phyloP scores from a whole-genome alignment of 2,888 invertebrate genomes.

The Gortyna flavago region DNA sequence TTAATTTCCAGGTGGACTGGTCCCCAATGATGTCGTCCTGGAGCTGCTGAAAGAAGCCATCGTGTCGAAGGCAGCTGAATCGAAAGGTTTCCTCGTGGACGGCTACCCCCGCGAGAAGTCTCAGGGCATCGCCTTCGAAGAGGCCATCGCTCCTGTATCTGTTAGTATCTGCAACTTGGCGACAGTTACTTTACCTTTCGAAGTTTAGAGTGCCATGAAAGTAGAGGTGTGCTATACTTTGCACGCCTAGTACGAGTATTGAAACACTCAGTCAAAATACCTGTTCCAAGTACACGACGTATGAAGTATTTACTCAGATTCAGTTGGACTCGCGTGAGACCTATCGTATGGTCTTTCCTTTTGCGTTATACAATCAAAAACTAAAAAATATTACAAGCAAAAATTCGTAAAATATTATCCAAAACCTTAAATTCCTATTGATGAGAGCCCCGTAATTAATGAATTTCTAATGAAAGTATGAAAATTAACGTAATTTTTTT shows the following conservation, averaged over 20 bases:
- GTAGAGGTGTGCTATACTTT: neutral
- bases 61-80: constrained; percentile 88
- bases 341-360: neutral
- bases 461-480: neutral
- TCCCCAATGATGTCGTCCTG: constrained; percentile 96
- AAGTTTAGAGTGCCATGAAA: neutral
- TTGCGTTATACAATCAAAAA: too few relatives aligned
- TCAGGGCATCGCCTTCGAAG: constrained; percentile 95
- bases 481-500: neutral
- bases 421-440: neutral
- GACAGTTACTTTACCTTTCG: neutral
- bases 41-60: constrained; percentile 95
- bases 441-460: neutral
- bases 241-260: neutral
- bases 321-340: neutral
- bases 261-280: neutral
- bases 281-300: neutral
- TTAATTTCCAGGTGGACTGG: constrained; percentile 90
- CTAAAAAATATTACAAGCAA: too few relatives aligned
- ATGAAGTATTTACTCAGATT: neutral
- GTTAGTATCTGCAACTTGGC: constrained; percentile 60
- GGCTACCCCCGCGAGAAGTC: constrained; percentile 96
- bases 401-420: neutral
- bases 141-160: constrained; percentile 90
- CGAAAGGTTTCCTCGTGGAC: constrained; percentile 97